Evolutionary conservation across 2,797 vertebrate species (phyloP).

Genomic region (Xiphorhynchus erythropygius): DNA sequence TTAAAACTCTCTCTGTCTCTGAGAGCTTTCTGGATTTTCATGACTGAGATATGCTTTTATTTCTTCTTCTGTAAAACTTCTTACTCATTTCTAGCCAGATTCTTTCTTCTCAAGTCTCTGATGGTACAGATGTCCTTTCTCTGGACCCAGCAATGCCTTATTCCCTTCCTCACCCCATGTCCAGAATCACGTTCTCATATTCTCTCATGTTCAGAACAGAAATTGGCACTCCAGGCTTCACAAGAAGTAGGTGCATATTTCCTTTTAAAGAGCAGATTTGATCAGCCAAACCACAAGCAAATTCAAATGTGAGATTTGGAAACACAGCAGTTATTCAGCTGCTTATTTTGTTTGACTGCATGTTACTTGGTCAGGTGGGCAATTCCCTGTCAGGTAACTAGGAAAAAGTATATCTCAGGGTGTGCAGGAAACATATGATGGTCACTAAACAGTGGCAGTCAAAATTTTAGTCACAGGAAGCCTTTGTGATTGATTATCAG

Average conservation of each 20-base stretch:
- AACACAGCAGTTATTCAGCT: neutral
- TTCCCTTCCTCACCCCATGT: neutral
- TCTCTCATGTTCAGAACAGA: neutral
- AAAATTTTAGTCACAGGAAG: neutral
- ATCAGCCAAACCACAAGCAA: neutral
- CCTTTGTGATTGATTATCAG: neutral
- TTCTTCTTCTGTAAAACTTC: neutral
- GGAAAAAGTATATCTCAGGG: neutral
- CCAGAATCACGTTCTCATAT: neutral
- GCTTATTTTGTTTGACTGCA: neutral
- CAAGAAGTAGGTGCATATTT: neutral
- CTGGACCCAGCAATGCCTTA: neutral
- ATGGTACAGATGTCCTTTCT: neutral
- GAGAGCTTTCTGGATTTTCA: neutral
- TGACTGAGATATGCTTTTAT: neutral
- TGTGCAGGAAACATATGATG: rapidly evolving
- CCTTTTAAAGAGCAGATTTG: neutral
- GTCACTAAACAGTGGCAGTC: neutral
- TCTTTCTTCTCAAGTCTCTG: neutral
- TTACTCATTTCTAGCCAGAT: neutral
- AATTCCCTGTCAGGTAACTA: neutral
- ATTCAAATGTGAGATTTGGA: neutral
- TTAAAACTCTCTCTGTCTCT: neutral
- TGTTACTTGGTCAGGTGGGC: neutral
- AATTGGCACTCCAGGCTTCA: neutral